Conservation (phyloP, 2,888 invertebrate genomes). For the Taphrorychus bicolor region DNA sequence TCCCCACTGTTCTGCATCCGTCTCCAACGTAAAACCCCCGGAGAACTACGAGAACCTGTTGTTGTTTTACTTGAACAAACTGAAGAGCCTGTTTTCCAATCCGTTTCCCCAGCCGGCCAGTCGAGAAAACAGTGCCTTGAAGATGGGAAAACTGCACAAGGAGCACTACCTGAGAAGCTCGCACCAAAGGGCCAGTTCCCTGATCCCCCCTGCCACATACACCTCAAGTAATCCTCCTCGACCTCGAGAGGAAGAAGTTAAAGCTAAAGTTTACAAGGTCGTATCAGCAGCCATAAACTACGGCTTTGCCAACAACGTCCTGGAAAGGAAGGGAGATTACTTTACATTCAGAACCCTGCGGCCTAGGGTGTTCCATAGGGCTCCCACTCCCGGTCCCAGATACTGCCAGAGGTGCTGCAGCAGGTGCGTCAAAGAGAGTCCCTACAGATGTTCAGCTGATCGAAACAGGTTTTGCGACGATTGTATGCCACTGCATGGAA, state of each 20-base stretch:
- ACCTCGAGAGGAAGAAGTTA: constrained; percentile 8
- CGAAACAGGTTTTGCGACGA: no score
- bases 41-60: constrained; percentile 47
- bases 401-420: constrained; percentile 28
- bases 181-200: constrained; percentile 4
- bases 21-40: constrained; percentile 13
- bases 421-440: neutral
- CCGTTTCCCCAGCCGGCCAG: constrained; percentile 13
- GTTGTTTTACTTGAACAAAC: constrained; percentile 46
- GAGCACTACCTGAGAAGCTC: constrained; percentile 9
- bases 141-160: constrained; percentile 26
- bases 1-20: neutral
- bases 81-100: constrained; percentile 45
- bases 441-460: no score
- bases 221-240: constrained; percentile 37
- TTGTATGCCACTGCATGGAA: no score
- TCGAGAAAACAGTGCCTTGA: constrained; percentile 36
- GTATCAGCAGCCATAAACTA: constrained; percentile 49
- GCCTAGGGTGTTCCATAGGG: constrained; percentile 29
- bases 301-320: constrained; percentile 48
- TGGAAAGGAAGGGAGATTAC: constrained; percentile 47
- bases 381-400: constrained; percentile 37
- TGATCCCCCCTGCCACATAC: constrained; percentile 31
- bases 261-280: constrained; percentile 44
- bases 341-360: constrained; percentile 43